Evolutionary conservation across 1,140 invertebrate genomes (phyloP), one percentile per base, ranked within the genome.

Genomic region (Drosophila quadrilineata): DNA sequence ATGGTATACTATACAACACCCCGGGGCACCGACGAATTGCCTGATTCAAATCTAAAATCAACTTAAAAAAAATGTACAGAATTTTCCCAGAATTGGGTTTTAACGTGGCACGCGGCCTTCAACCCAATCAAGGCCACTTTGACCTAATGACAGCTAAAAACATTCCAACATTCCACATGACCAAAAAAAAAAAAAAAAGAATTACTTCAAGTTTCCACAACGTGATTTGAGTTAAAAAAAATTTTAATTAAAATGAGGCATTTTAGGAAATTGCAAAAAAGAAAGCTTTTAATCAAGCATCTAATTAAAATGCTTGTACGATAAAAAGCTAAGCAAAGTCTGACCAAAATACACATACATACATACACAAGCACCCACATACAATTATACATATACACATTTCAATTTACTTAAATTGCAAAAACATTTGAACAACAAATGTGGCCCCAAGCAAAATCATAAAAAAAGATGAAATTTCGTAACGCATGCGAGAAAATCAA

Each of bases 291-390:
- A 62, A 26, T 29, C 29, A 54, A 36, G 41, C 59, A 66, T 66
- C 63, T 72, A 58, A 82, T 82, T 85, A 82, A 76, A 82, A 77
- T 63, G 48, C 48, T 71, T 70, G 56, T 33, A 80, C 66, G 76
- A 70, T 77, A 70, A 68, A 70, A 66, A 73, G 57, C 49, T 29
- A 45, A 50, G 12, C 41, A 40, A 19, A 40, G 6, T n/a, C 35
- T 36, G 41, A 40, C 46, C 21, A 43, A 36, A 60, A 53, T 5
- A 43, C 41, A 64, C 12, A 49, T 24, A 53, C n/a, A 26, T 31
- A 41, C 16, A 6, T n/a, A 28, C 28, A 16, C 35, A 26, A 17
- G 17, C 60, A 28, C 6, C 26, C 50, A 36, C 38, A 36, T 16
- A 29, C 24, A 33, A 9, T 29, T 22, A 62, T 16, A 57, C n/a